Percentiles rank a stretch among this genome's conserved stretches.
phyloP scores from a whole-genome alignment of 2,888 invertebrate genomes.

The Drosophila parthenogenetica region DNA sequence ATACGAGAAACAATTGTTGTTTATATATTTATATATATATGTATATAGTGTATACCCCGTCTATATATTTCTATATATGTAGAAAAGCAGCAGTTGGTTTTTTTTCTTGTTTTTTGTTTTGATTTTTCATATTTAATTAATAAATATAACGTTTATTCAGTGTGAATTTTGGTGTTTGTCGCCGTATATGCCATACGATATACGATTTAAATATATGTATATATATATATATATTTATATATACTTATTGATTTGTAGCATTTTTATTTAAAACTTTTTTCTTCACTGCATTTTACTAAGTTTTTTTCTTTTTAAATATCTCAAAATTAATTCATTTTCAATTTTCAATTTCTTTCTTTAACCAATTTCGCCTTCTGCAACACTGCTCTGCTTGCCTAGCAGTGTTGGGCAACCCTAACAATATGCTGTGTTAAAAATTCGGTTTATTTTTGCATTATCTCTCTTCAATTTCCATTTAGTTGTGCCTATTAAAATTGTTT shows the following conservation, averaged over 20 bases:
- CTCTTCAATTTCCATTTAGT: slow-evolving; percentile 36
- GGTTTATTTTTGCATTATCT: slow-evolving; percentile 52
- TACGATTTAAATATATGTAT: slow-evolving; percentile 28
- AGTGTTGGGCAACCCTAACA: slow-evolving; percentile 41
- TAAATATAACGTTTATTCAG: slow-evolving; percentile 80
- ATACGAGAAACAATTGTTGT: slow-evolving; percentile 75
- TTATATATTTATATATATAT: slow-evolving; percentile 52
- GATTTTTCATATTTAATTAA: slow-evolving; percentile 74
- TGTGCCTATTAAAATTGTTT: slow-evolving; percentile 57
- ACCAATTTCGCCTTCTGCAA: slow-evolving; percentile 21
- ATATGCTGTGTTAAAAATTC: slow-evolving; percentile 60
- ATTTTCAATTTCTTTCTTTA: slow-evolving; percentile 26
- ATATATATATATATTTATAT: slow-evolving; percentile 33
- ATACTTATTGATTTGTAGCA: slow-evolving; percentile 42
- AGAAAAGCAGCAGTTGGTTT: slow-evolving; percentile 70
- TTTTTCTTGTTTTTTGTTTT: slow-evolving; percentile 55
- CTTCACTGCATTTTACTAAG: slow-evolving; percentile 40
- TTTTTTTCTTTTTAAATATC: slow-evolving; percentile 27
- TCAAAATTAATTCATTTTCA: slow-evolving; percentile 32
- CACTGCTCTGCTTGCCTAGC: slow-evolving; percentile 28
- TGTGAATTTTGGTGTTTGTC: slow-evolving; percentile 75
- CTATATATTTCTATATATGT: slow-evolving; percentile 56
- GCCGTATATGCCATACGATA: slow-evolving; percentile 52
- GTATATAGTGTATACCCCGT: neutral
- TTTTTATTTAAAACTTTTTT: slow-evolving; percentile 46